Evolutionary conservation across 2,113 vertebrate species (phyloP).

Genomic region (Lonchura striata): DNA sequence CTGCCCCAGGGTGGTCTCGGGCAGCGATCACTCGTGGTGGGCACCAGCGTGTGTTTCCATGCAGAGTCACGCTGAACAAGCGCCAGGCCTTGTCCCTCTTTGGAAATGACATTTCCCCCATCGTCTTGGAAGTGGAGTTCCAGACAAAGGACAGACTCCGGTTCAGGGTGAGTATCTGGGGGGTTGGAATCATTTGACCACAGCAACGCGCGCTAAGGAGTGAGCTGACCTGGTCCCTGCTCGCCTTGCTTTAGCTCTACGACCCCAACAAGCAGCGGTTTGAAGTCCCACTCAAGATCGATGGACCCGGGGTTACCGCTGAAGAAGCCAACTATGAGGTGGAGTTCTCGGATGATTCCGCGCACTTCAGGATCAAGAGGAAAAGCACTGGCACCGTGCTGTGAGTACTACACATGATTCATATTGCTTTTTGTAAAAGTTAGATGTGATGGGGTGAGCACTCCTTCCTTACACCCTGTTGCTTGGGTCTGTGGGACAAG

Average conservation of each 20-base stretch:
- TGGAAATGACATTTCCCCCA: neutral
- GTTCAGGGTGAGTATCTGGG: constrained; percentile 26
- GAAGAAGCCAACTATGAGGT: neutral
- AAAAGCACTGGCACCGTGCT: constrained; percentile 37
- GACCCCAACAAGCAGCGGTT: constrained; percentile 36
- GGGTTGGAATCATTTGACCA: neutral
- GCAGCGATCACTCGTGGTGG: rapidly evolving
- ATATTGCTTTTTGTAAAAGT: neutral
- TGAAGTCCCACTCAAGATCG: constrained; percentile 41
- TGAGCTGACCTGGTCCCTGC: neutral
- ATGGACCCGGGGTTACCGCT: neutral
- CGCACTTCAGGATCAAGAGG: constrained; percentile 1
- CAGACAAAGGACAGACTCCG: constrained; percentile 20
- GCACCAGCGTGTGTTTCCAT: neutral
- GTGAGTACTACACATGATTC: constrained; percentile 12
- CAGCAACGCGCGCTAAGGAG: neutral
- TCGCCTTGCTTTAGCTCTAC: constrained; percentile 6
- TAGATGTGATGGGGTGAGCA: neutral
- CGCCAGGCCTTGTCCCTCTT: constrained; percentile 13
- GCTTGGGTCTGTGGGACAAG: neutral
- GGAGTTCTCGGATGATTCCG: neutral
- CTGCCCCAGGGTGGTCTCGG: rapidly evolving
- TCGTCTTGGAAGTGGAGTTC: constrained; percentile 45
- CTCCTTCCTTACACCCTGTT: neutral
- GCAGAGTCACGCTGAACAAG: constrained; percentile 19